Conservation (phyloP, 2,888 invertebrate genomes). For the Phasia obesa region DNA sequence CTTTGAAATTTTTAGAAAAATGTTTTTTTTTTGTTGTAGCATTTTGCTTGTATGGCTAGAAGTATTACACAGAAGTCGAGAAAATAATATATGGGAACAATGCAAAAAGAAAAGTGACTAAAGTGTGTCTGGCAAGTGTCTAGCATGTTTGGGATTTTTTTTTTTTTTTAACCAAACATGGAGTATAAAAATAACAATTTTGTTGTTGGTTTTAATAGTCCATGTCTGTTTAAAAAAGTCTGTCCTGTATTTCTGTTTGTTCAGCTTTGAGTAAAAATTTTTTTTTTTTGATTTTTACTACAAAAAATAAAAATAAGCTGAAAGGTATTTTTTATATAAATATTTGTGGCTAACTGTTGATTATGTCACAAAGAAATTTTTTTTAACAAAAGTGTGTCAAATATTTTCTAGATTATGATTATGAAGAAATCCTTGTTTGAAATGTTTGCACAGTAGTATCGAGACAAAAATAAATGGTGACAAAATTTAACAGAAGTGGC, state of each 20-base stretch:
- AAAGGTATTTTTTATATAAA: too few relatives aligned
- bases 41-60: not conserved
- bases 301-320: not conserved
- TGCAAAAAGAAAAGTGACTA: conserved; percentile 29
- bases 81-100: conserved; percentile 40
- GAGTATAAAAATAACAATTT: conserved; percentile 41
- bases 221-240: conserved; percentile 5
- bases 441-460: too few relatives aligned
- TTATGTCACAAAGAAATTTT: too few relatives aligned
- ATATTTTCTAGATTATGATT: too few relatives aligned
- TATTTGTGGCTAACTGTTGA: too few relatives aligned
- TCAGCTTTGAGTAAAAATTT: not conserved
- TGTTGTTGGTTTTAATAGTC: conserved; percentile 34
- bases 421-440: too few relatives aligned
- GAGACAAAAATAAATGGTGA: too few relatives aligned
- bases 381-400: too few relatives aligned
- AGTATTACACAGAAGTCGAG: conserved; percentile 10
- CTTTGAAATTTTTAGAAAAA: conserved; percentile 52
- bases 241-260: conserved; percentile 7
- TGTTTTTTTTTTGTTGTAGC: not conserved
- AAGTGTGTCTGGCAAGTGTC: conserved; percentile 73
- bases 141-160: conserved; percentile 58
- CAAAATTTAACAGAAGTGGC: too few relatives aligned
- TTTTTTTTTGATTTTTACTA: not conserved
- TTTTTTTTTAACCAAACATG: conserved; percentile 48